Percentiles rank a stretch among this genome's conserved stretches.
Conservation (phyloP, 1,140 invertebrate species). For the Drosophila santomea region DNA sequence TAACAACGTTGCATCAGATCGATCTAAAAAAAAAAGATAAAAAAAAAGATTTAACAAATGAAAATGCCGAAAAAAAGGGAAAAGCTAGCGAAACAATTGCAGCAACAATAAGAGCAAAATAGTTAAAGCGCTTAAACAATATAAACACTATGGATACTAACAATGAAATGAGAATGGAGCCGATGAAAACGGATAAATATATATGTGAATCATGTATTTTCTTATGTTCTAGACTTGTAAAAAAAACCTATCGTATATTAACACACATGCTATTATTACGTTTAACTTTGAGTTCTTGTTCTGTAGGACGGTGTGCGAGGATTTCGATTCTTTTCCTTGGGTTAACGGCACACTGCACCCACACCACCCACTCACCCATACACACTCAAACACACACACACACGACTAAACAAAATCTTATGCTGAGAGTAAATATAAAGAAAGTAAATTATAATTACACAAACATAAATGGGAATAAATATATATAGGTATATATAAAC, state of each 20-base stretch:
- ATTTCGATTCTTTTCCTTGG: constrained; percentile 64
- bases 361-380: constrained; percentile 27
- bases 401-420: constrained; percentile 77
- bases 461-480: constrained; percentile 70
- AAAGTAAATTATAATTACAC: constrained; percentile 71
- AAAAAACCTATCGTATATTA: constrained; percentile 68
- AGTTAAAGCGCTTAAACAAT: constrained; percentile 77
- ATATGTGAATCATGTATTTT: constrained; percentile 76
- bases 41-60: constrained; percentile 4
- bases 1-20: constrained; percentile 50
- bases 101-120: constrained; percentile 49
- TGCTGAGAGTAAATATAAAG: constrained; percentile 77
- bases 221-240: constrained; percentile 80
- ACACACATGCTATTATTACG: constrained; percentile 38
- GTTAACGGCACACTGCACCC: constrained; percentile 38
- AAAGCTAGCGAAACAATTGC: constrained; percentile 16
- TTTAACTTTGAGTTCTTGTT: constrained; percentile 68
- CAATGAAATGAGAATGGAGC: constrained; percentile 25
- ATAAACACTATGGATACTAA: constrained; percentile 68
- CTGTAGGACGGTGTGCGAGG: constrained; percentile 54
- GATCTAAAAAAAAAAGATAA: constrained; percentile 23
- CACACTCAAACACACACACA: constrained; percentile 52
- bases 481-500: constrained; percentile 59
- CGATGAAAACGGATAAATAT: constrained; percentile 38
- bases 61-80: constrained; percentile 7